Evolutionary conservation across 2,888 invertebrate species (phyloP).

Genomic region (Dendrolimus pini): DNA sequence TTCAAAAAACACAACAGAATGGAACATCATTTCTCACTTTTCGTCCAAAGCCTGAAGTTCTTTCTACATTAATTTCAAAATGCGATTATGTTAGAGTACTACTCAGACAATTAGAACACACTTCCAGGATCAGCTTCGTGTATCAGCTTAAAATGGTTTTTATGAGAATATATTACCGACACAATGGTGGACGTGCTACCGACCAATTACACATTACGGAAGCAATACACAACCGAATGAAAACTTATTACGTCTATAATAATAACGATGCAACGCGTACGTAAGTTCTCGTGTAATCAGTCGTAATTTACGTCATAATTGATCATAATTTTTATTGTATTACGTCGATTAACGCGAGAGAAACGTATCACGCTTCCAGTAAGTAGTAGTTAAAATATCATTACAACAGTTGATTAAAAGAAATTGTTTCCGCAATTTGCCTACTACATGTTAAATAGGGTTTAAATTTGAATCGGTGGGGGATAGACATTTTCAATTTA

Average conservation of each 20-base stretch:
- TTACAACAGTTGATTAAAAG: background rate
- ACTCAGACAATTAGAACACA: no score
- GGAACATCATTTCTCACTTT: no score
- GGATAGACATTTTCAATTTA: slow-evolving; percentile 28
- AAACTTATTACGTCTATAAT: slow-evolving; percentile 39
- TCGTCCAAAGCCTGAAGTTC: no score
- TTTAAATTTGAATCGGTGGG: slow-evolving; percentile 32
- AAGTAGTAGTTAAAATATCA: background rate
- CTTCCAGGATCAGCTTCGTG: no score
- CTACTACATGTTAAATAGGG: slow-evolving; percentile 10
- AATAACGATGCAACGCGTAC: slow-evolving; percentile 21
- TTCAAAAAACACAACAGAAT: no score
- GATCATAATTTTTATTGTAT: slow-evolving; percentile 19
- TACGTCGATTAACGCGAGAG: slow-evolving; percentile 13
- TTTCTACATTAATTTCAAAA: no score
- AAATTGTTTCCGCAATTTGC: background rate
- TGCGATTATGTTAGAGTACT: no score
- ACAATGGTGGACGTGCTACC: slow-evolving; percentile 19
- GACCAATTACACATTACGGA: slow-evolving; percentile 50
- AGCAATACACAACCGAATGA: slow-evolving; percentile 42
- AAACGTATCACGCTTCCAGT: background rate
- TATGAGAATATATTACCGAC: slow-evolving; percentile 25
- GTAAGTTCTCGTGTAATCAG: slow-evolving; percentile 36
- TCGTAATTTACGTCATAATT: slow-evolving; percentile 35
- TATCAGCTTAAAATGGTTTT: slow-evolving; percentile 18